phyloP scores from a whole-genome alignment of 2,113 vertebrate species.

The Pithys albifrons region DNA sequence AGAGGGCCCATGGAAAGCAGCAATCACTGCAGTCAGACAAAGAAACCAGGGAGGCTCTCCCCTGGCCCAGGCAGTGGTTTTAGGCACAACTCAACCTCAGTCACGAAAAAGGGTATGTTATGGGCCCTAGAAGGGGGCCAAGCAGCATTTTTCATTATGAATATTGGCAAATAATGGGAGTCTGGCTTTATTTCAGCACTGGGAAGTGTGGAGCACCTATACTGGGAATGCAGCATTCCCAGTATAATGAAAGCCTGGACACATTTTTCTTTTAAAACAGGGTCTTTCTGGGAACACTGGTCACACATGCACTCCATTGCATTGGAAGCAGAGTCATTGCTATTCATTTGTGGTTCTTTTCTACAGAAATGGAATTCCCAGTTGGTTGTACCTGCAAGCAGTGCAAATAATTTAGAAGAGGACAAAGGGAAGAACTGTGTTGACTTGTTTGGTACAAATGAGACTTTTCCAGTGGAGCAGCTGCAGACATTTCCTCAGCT shows the following conservation, averaged over 20 bases:
- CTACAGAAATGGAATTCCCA: conserved; percentile 82
- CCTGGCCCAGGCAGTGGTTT: not conserved
- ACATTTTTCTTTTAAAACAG: not conserved
- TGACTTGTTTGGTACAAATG: not conserved
- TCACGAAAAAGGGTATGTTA: conserved; percentile 72
- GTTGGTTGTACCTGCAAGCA: conserved; percentile 68
- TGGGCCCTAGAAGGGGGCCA: not conserved
- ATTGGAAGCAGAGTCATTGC: not conserved
- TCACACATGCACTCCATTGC: not conserved
- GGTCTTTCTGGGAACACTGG: not conserved
- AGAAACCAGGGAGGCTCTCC: conserved; percentile 63
- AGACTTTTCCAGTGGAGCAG: conserved; percentile 81
- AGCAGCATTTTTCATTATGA: not conserved
- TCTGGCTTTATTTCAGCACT: not conserved
- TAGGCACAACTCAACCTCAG: not conserved
- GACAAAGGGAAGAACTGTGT: not conserved
- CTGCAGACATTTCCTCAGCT: conserved; percentile 85
- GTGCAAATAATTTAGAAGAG: not conserved
- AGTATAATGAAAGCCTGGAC: not conserved
- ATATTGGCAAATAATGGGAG: not conserved
- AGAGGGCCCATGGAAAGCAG: conserved; percentile 82
- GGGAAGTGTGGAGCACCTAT: not conserved
- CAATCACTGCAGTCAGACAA: conserved; percentile 72
- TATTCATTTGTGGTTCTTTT: not conserved
- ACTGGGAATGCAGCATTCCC: not conserved